Conservation (phyloP, 2,888 invertebrate species). For the Melitaea athalia region DNA sequence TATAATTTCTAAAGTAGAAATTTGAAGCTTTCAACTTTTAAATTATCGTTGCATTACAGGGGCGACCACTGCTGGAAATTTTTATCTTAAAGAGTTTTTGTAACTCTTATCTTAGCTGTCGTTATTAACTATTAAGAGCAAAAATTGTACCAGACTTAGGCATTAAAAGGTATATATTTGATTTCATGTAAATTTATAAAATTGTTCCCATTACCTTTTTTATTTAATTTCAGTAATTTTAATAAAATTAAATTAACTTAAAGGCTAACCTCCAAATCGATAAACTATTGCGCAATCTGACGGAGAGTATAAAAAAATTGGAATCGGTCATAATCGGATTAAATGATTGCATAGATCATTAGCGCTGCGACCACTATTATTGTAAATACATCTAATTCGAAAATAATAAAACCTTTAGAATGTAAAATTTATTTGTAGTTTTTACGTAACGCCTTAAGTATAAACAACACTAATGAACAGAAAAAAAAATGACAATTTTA, state of each 20-base stretch:
- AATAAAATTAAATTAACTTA: neutral
- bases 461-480: neutral
- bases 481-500: neutral
- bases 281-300: neutral
- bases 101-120: too few species aligned
- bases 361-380: neutral
- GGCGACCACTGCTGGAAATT: too few species aligned
- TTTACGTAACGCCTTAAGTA: neutral
- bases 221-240: neutral
- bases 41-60: too few species aligned
- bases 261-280: conserved; percentile 1
- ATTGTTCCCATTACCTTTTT: too few species aligned
- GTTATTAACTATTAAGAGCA: too few species aligned
- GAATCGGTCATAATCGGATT: neutral
- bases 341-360: neutral
- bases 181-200: too few species aligned
- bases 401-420: neutral
- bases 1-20: too few species aligned
- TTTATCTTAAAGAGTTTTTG: too few species aligned
- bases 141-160: too few species aligned
- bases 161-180: too few species aligned
- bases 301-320: neutral
- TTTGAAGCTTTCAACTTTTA: too few species aligned
- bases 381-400: neutral
- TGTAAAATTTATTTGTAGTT: too few species aligned